Base-by-base conservation (phyloP, 2,797 vertebrate species). In the Knipowitschia caucasica region DNA sequence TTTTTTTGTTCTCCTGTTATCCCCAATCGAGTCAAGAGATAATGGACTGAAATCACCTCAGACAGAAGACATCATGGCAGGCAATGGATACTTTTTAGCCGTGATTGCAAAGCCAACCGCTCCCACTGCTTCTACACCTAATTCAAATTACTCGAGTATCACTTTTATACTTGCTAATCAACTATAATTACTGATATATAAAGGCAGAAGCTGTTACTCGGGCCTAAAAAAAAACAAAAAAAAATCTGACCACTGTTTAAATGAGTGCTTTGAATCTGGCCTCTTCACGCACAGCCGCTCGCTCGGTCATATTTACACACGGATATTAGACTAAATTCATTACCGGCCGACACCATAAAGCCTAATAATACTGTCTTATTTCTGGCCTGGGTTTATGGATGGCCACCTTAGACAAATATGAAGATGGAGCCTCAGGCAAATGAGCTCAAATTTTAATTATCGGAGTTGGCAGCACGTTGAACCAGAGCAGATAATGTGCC, bases 371-470 rank as follows among this genome's bases (percentile, higher is more conserved):
- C n/a, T n/a, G 34, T 40, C 10, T 25, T 35, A 17, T 34, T 20
- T 38, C 64, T 36, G 44, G 4, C 33, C 58, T 42, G 39, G 25
- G 43, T 62, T 45, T 35, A 59, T 34, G 29, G 51, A 73, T 27
- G 29, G 29, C 27, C 65, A 59, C 62, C 57, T 74, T 60, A 59
- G 64, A 66, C 44, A 65, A 62, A 67, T 64, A 43, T 49, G 51
- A 69, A 74, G 50, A 38, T 33, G 54, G 33, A 14, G 25, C 52
- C 51, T n/a, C 40, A 79, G 56, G 31, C 30, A 53, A 73, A 59
- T 36, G 40, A 45, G 53, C 53, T 83, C 39, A 56, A 39, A 47
- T 73, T 79, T 80, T 83, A 82, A 87, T 85, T 75, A 81, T 75
- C 64, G 44, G 51, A 53, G 55, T 63, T 60, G 60, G 76, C 64